Evolutionary conservation across 2,888 invertebrate species (phyloP), one percentile per base, ranked within the genome.

Genomic region (Coecobrya sp.): DNA sequence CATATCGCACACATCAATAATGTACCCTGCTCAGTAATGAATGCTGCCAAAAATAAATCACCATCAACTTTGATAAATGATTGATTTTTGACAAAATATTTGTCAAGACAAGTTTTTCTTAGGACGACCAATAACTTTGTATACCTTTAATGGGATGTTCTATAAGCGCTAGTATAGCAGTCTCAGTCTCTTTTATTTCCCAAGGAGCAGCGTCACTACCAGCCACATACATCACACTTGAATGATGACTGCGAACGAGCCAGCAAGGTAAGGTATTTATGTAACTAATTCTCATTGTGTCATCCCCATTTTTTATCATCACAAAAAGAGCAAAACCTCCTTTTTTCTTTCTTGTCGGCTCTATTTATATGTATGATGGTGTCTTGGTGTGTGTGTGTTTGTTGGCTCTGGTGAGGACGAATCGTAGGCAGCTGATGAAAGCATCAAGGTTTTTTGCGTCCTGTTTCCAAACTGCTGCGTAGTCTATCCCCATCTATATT

Each of bases 51-150:
- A 42, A 27, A 89, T 89, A 89, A 89, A 89, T 89, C 89, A 82
- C 81, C 82, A 82, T 89, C 89, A 89, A 82, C 70, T 68, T 81
- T 89, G 89, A 89, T 89, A 89, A 89, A 89, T 89, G 89, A 89
- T 89, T 81, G 89, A 89, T 89, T 89, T 89, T 89, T 89, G 89
- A 89, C 89, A 89, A 89, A 89, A 89, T 89, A 89, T 89, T 89
- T 89, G 89, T 89, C 89, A 89, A 52, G 82, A 45, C 52, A 89
- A 82, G 49, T 52, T 82, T 82, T 89, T 70, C 55, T 76, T 73
- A 42, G 11, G 19, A 42, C 36, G 70, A 42, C 70, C 70, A 42
- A 73, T 36, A 73, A 7, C 1, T 30, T 65, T 70, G n/a, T 36
- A 62, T 22, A n/a, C 10, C 59, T 22, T 16, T 52, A 52, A 52